Evolutionary conservation across 2,888 invertebrate species (phyloP), one percentile per base, ranked within the genome.

Genomic region (Pandemis heparana): DNA sequence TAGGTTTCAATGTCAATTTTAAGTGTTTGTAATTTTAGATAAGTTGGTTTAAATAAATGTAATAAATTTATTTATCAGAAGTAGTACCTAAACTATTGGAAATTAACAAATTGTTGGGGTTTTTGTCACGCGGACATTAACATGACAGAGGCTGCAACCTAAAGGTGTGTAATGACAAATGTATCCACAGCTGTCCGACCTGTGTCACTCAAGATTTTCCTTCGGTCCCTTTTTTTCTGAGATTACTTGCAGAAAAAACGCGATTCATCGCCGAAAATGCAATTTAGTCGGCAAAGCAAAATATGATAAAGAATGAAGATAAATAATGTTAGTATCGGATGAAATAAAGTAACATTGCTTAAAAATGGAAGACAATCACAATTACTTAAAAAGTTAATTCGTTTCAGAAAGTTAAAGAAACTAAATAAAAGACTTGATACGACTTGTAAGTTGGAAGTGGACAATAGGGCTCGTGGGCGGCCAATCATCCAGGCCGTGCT

Each of bases 171-270:
- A 85, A 86, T 87, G 88, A 88, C 87, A 87, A 88, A 87, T 89
- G 86, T 87, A 85, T 88, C 85, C 83, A 77, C 80, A 79, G 81
- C 87, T 87, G 89, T 89, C 89, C 79, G 85, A 88, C 89, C 89
- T 85, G 83, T 80, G 86, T 89, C 89, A 89, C 84, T 85, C 86
- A 83, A 85, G 84, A 85, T 88, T 87, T 84, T 82, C 82, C 78
- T 76, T 77, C 74, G 75, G 79, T 79, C 82, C 85, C 83, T 85
- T 86, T 85, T 83, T 83, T 70, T 85, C 80, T 75, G 79, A 79
- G 80, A 79, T 80, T 83, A 87, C 83, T 85, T 85, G 83, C 82
- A 84, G 80, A 84, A 85, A 87, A 85, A 80, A 83, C 81, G 82
- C 83, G 83, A 84, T 83, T 85, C 86, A 85, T 87, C 79, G 74